Conservation (phyloP, 2,113 vertebrate species). For the Steatornis caripensis region DNA sequence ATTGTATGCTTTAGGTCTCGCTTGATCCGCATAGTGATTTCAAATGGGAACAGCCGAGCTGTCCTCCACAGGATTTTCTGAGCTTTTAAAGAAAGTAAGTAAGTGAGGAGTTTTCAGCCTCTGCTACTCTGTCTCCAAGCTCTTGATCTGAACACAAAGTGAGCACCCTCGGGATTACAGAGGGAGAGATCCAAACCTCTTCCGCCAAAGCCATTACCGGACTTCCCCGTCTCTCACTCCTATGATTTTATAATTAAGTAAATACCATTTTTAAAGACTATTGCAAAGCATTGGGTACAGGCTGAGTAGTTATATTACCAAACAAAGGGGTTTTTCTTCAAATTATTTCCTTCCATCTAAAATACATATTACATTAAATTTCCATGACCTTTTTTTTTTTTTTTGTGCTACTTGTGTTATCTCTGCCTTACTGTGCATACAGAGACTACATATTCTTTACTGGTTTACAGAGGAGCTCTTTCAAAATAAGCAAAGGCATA, state of each 20-base stretch:
- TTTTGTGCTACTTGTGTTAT: neutral
- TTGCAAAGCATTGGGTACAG: neutral
- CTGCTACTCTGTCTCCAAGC: neutral
- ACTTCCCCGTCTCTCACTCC: neutral
- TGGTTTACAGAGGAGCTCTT: neutral
- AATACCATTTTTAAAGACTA: neutral
- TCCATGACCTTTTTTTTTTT: neutral
- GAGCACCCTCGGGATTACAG: neutral
- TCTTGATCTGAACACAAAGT: neutral
- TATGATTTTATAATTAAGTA: neutral
- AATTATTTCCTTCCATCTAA: neutral
- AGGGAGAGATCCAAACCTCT: neutral
- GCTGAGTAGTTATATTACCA: neutral
- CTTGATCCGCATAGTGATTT: accelerated
- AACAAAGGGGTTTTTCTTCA: neutral
- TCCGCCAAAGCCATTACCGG: neutral
- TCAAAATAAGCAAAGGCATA: conserved; percentile 29
- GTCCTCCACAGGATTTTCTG: neutral
- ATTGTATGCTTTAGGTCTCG: accelerated
- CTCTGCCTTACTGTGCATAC: neutral
- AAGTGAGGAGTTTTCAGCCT: neutral
- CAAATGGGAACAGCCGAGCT: accelerated
- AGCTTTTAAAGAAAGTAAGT: neutral
- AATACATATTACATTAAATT: neutral
- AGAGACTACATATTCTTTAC: neutral